These are phyloP conservation scores for Meda fulgida DNA, from an alignment of 2,797 vertebrate genomes.

Conservation along the genomic window DNA sequence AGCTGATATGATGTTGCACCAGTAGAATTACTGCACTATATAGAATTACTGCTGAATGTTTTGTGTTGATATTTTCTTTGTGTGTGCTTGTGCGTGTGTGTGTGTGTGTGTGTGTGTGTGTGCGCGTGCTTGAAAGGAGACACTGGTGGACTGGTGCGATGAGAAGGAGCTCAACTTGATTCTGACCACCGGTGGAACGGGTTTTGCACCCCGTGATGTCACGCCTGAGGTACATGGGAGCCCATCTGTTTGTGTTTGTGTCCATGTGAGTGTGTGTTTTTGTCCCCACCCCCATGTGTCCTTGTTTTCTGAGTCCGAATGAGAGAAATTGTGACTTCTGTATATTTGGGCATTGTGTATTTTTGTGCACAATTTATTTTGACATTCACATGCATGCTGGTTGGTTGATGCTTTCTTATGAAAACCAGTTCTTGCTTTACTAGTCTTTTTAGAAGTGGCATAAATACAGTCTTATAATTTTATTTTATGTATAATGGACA, in stretches of 20 bases:
- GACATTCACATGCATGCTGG: neutral
- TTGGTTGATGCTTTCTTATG: neutral
- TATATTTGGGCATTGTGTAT: neutral
- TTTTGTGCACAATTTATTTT: neutral
- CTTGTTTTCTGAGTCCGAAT: neutral
- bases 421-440: neutral
- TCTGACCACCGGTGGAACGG: slow-evolving; percentile 97
- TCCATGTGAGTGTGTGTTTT: slow-evolving; percentile 61
- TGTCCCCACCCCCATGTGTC: slow-evolving; percentile 21
- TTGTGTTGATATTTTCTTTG: neutral
- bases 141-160: slow-evolving; percentile 97
- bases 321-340: neutral
- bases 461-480: neutral
- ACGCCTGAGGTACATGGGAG: slow-evolving; percentile 90
- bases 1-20: neutral
- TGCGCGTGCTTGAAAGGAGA: slow-evolving; percentile 80
- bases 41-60: neutral
- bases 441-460: neutral
- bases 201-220: slow-evolving; percentile 96
- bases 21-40: neutral
- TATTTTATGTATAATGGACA: neutral
- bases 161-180: slow-evolving; percentile 98
- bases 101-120: slow-evolving; percentile 25
- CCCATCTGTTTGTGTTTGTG: slow-evolving; percentile 55
- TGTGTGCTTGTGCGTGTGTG: slow-evolving; percentile 27